A percentile compares a stretch with the other conserved stretches of the same genome.
Evolutionary conservation across 92 coral and sea anemone species (phyloP).

Genomic region (Isaurus tuberculatus): DNA sequence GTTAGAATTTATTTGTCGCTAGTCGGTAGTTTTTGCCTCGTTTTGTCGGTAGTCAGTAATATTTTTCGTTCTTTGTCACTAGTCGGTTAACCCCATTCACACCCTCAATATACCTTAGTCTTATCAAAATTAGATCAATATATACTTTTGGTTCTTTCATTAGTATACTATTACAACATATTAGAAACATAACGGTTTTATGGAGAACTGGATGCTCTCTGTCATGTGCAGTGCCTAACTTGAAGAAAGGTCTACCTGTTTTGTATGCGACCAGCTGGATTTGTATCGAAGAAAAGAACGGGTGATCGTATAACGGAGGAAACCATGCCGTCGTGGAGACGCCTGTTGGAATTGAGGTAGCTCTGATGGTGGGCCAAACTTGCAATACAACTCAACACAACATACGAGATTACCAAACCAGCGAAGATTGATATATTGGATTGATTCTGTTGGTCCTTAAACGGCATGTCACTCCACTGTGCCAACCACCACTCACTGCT

Average conservation of each 20-base stretch:
- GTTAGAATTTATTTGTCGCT: too few species aligned
- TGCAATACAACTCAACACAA: conserved; percentile 25
- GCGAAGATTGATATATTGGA: conserved; percentile 36
- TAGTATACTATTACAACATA: not conserved
- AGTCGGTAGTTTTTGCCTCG: too few species aligned
- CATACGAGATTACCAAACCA: conserved; percentile 28
- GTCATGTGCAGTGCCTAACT: not conserved
- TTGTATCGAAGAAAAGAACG: conserved; percentile 34
- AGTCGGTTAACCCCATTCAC: too few species aligned
- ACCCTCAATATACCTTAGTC: too few species aligned
- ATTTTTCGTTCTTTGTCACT: too few species aligned
- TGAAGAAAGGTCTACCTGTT: conserved; percentile 3
- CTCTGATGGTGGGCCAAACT: conserved; percentile 24
- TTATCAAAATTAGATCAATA: too few species aligned
- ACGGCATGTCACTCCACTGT: conserved; percentile 43
- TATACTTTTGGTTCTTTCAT: too few species aligned
- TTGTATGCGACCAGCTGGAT: conserved; percentile 41
- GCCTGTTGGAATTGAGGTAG: conserved; percentile 38
- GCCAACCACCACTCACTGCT: conserved; percentile 44
- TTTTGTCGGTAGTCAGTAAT: too few species aligned
- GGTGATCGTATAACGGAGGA: conserved; percentile 16
- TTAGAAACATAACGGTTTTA: not conserved
- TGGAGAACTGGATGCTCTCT: not conserved
- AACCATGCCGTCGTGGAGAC: conserved; percentile 40
- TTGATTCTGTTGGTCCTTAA: conserved; percentile 33